Conservation (phyloP, 2,797 vertebrate species). For the Acridotheres tristis region DNA sequence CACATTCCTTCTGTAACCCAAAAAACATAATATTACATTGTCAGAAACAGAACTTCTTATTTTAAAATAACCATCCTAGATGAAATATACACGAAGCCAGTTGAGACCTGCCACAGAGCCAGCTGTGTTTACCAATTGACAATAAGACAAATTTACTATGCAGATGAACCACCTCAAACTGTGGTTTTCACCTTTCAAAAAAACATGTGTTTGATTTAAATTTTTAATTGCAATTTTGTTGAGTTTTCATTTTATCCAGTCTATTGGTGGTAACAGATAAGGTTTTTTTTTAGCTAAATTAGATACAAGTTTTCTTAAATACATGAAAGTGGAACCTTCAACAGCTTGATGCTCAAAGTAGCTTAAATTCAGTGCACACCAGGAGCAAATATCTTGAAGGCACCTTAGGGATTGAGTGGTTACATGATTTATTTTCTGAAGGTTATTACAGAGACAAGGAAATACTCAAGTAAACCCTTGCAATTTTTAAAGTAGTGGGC, state of each 20-base stretch:
- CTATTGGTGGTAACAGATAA: not conserved
- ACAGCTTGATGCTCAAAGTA: not conserved
- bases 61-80: not conserved
- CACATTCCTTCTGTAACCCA: not conserved
- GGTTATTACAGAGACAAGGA: not conserved
- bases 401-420: not conserved
- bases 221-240: not conserved
- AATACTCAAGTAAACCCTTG: fast-evolving
- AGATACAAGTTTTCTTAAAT: not conserved
- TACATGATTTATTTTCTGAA: not conserved
- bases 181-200: not conserved
- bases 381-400: not conserved
- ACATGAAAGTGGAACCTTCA: not conserved
- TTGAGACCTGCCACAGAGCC: not conserved
- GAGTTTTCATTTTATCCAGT: not conserved
- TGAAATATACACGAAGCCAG: not conserved
- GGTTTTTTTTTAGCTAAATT: not conserved
- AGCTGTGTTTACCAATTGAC: not conserved
- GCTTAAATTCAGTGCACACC: not conserved
- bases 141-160: not conserved
- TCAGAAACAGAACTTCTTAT: not conserved
- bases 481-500: not conserved
- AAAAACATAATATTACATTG: not conserved
- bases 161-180: not conserved
- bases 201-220: fast-evolving